Evolutionary conservation across 2,888 invertebrate genomes (phyloP), one percentile per base, ranked within the genome.

Genomic region (Tenthredo mesomela): DNA sequence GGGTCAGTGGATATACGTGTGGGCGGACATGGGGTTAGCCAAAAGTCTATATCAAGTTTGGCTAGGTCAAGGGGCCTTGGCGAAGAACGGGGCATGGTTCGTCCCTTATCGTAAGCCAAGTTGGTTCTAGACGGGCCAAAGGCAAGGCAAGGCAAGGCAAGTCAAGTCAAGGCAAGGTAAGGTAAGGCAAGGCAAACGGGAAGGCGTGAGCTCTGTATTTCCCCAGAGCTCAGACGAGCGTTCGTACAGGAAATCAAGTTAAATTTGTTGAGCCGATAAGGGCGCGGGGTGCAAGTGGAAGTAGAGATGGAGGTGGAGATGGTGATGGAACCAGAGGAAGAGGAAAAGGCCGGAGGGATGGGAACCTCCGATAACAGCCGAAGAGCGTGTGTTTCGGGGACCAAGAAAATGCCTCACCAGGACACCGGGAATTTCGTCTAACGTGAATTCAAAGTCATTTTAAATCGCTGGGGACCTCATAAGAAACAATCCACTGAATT

Each of bases 191-290:
- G 33, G 67, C 67, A 29, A 33, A 67, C 67, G 67, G 71, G 87
- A 86, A 89, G 87, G 87, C 87, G 86, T 43, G 29, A 67, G 86
- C 71, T 85, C 88, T 88, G 90, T 91, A 91, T 91, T 91, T 91
- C 91, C 90, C 91, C 89, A 88, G 90, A 91, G 91, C 90, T 89
- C 88, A 85, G 88, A 89, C 89, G 89, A 91, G 80, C 80, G 89
- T 91, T 90, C 90, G 90, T 90, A 90, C 90, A 91, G 91, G 91
- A 91, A 91, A 91, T 91, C 91, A 91, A 91, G 91, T 91, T 91
- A 91, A 91, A 91, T 91, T 91, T 91, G 91, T 91, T 90, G 90
- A 90, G 89, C 91, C 90, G 91, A 91, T 91, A 91, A 91, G 91
- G 90, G 87, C 86, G 88, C 88, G 86, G 88, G 85, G 84, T 54